Evolutionary conservation across 2,797 vertebrate species (phyloP).

Genomic region (Enteromius argenteus): DNA sequence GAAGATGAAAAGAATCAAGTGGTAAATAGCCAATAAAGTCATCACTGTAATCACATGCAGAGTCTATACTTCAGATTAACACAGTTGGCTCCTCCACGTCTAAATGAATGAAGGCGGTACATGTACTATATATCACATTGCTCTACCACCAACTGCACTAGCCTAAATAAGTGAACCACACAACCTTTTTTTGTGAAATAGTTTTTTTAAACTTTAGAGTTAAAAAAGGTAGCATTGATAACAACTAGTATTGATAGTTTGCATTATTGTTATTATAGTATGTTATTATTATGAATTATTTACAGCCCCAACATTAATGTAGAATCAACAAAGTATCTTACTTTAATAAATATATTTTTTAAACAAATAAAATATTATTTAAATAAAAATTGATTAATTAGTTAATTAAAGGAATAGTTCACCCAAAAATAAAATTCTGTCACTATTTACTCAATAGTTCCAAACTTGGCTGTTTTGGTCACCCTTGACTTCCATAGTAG

Average conservation of each 20-base stretch:
- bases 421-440: too few relatives aligned
- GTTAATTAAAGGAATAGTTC: too few relatives aligned
- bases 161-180: neutral
- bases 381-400: neutral
- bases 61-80: neutral
- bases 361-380: neutral
- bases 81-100: neutral
- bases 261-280: neutral
- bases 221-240: neutral
- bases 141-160: neutral
- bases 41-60: neutral
- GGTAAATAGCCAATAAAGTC: neutral
- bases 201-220: neutral
- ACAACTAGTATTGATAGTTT: neutral
- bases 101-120: neutral
- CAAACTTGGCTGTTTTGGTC: too few relatives aligned
- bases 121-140: too few relatives aligned
- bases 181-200: neutral
- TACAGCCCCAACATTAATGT: neutral
- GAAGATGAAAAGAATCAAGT: neutral
- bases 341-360: too few relatives aligned
- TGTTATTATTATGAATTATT: neutral
- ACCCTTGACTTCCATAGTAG: too few relatives aligned
- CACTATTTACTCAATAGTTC: too few relatives aligned
- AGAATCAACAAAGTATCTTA: too few relatives aligned